These are phyloP conservation scores for Phocoena sinus DNA, from an alignment of 2,113 vertebrate genomes.

Conservation along the genomic window DNA sequence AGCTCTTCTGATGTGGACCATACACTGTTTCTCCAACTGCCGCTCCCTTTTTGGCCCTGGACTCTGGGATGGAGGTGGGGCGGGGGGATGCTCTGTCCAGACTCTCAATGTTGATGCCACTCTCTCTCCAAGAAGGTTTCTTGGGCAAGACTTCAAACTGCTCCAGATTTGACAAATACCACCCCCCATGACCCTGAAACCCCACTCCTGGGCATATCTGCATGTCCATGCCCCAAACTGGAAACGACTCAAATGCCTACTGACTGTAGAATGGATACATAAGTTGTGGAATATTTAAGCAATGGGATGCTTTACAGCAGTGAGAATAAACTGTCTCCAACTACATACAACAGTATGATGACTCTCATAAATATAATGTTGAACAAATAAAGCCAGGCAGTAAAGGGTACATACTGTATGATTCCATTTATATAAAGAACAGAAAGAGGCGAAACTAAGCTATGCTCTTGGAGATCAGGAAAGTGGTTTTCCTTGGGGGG, in stretches of 20 bases:
- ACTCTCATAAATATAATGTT: background rate
- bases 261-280: background rate
- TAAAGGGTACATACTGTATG: background rate
- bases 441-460: background rate
- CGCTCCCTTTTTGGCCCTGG: background rate
- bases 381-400: background rate
- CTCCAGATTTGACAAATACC: background rate
- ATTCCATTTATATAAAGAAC: background rate
- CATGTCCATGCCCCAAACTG: background rate
- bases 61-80: background rate
- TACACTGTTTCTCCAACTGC: background rate
- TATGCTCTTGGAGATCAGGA: background rate
- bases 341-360: background rate
- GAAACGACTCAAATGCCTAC: slow-evolving; percentile 20
- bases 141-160: background rate
- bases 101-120: background rate
- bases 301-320: background rate
- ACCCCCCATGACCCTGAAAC: background rate
- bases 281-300: background rate
- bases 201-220: background rate
- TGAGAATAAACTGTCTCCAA: background rate
- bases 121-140: background rate
- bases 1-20: background rate
- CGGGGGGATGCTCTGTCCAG: background rate
- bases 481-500: background rate